A percentile compares a stretch with the other conserved stretches of the same genome.
Evolutionary conservation across 2,888 invertebrate species (phyloP).

Genomic region (Pristionchus arcanus): DNA sequence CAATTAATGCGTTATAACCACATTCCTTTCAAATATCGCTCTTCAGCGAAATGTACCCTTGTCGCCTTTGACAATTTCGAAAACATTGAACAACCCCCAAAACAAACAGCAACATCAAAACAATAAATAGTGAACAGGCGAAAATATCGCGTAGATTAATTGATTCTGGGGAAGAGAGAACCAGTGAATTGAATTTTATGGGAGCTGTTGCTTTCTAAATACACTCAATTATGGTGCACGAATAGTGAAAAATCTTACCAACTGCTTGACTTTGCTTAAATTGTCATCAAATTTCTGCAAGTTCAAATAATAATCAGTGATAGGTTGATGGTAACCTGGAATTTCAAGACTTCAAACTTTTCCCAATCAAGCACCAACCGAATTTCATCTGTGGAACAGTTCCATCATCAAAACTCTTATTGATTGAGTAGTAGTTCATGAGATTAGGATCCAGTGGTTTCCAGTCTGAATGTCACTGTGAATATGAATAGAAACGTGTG

Average conservation of each 20-base stretch:
- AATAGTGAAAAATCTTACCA: not conserved
- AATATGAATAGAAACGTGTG: not conserved
- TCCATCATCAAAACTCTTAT: constrained; percentile 22
- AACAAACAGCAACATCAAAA: not conserved
- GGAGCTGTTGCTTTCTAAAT: not conserved
- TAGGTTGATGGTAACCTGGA: not conserved
- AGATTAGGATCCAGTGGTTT: not conserved
- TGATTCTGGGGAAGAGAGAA: not conserved
- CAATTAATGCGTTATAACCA: too few species aligned
- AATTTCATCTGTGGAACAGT: not conserved
- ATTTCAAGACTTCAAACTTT: not conserved
- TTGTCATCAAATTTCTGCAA: not conserved
- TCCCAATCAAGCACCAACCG: not conserved
- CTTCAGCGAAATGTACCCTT: not conserved
- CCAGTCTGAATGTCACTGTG: constrained; percentile 4
- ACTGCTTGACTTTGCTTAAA: not conserved
- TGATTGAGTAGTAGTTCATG: constrained; percentile 50
- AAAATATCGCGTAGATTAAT: not conserved
- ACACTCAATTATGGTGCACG: too few species aligned
- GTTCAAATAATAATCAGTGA: not conserved
- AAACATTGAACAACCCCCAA: not conserved
- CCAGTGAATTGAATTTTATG: not conserved
- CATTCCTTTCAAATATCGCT: too few species aligned
- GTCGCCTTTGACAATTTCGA: not conserved
- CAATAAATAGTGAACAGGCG: not conserved